These are phyloP conservation scores for Morpho achilles DNA, from an alignment of 2,888 invertebrate species.

Conservation along the genomic window DNA sequence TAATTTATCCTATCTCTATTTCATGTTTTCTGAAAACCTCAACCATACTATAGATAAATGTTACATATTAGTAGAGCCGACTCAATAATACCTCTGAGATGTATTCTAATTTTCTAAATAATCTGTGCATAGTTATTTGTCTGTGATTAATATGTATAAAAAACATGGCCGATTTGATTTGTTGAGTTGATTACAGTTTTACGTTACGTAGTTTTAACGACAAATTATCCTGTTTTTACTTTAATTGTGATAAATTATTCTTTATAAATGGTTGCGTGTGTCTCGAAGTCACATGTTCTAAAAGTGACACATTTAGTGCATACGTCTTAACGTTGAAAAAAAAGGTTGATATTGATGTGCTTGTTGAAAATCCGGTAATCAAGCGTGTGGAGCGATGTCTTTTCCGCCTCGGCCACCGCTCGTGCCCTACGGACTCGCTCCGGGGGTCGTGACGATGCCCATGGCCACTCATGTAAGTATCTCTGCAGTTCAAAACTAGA, in stretches of 20 bases:
- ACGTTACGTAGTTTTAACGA: too few species aligned
- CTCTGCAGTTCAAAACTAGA: conserved; percentile 17
- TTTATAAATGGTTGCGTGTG: too few species aligned
- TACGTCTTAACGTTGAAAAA: conserved; percentile 29
- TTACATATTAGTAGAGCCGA: too few species aligned
- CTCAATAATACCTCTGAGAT: too few species aligned
- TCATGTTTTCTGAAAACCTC: too few species aligned
- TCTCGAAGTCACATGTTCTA: too few species aligned
- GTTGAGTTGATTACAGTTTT: conserved; percentile 2
- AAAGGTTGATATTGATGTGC: conserved; percentile 29
- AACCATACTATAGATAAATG: too few species aligned
- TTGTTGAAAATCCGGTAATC: conserved; percentile 23
- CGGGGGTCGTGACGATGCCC: conserved; percentile 86
- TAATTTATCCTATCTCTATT: too few species aligned
- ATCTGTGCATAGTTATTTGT: neutral
- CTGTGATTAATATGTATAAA: conserved; percentile 9
- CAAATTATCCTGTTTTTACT: too few species aligned
- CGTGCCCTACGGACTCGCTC: conserved; percentile 85
- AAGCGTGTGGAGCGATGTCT: conserved; percentile 81
- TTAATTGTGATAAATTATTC: too few species aligned
- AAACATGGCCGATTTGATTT: conserved; percentile 34
- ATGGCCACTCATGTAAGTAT: conserved; percentile 86
- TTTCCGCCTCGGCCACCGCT: conserved; percentile 93
- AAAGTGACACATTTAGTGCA: conserved; percentile 14
- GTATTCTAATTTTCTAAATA: neutral